Percentiles rank a stretch among this genome's conserved stretches.
phyloP scores from a whole-genome alignment of 2,888 invertebrate species.

The Pterobdella sp. region DNA sequence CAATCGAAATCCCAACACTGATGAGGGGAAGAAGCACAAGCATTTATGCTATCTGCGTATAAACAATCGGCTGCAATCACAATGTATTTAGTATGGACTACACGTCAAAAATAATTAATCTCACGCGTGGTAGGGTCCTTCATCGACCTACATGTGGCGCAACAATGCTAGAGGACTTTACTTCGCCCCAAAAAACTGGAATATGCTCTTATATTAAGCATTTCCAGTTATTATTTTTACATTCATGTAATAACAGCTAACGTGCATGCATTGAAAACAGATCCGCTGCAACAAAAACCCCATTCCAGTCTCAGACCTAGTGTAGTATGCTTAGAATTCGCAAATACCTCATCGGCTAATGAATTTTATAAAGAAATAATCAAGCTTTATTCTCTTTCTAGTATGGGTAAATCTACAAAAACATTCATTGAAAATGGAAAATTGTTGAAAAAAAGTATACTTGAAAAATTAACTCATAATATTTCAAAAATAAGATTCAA shows the following conservation, averaged over 20 bases:
- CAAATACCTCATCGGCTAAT: neutral
- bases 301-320: slow-evolving; percentile 58
- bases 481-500: no score
- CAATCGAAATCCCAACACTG: no score
- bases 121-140: neutral
- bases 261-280: slow-evolving; percentile 66
- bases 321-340: slow-evolving; percentile 55
- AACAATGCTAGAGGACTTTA: no score
- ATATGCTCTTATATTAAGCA: no score
- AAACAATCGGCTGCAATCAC: no score
- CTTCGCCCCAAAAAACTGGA: no score
- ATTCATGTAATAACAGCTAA: slow-evolving; percentile 66
- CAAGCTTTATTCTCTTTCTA: slow-evolving; percentile 5
- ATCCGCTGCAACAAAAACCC: slow-evolving; percentile 72
- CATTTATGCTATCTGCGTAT: no score
- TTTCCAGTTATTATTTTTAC: neutral
- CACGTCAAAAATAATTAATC: neutral
- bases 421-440: neutral
- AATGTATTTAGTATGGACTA: no score
- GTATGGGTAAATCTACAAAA: neutral
- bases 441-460: neutral
- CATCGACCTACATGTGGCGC: neutral
- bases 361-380: slow-evolving; percentile 24
- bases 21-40: no score
- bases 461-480: no score